phyloP scores from a whole-genome alignment of 2,797 vertebrate genomes.

The Arrhamphus sclerolepis region DNA sequence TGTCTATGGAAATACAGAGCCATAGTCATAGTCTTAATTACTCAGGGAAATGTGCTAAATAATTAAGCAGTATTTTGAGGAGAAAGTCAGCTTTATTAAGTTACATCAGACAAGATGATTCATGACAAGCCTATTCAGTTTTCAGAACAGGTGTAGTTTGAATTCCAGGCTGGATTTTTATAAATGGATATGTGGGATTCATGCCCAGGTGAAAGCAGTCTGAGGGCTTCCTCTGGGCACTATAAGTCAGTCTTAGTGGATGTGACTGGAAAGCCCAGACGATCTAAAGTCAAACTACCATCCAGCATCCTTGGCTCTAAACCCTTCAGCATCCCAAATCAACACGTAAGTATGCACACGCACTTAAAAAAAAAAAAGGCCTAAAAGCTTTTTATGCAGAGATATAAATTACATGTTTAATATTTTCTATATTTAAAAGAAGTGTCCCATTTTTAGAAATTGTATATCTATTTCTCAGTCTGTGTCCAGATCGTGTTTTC shows the following conservation, averaged over 20 bases:
- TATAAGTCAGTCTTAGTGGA: conserved; percentile 69
- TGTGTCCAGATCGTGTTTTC: no score
- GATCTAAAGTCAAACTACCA: conserved; percentile 78
- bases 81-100: not conserved
- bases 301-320: conserved; percentile 75
- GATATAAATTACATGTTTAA: no score
- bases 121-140: not conserved
- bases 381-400: no score
- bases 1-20: not conserved
- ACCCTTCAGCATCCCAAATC: conserved; percentile 74
- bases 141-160: not conserved
- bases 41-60: conserved; percentile 9
- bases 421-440: no score
- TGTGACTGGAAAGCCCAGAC: conserved; percentile 78
- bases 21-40: conserved; percentile 2
- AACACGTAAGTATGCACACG: conserved; percentile 74
- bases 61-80: not conserved
- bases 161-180: conserved; percentile 2
- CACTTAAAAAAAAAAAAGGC: no score
- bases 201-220: conserved; percentile 36
- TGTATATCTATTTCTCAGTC: no score
- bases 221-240: conserved; percentile 22
- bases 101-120: conserved; percentile 1
- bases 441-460: no score
- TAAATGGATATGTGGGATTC: conserved; percentile 4